These are phyloP conservation scores for Vanessa atalanta DNA, from an alignment of 1,140 invertebrate species.

Conservation along the genomic window DNA sequence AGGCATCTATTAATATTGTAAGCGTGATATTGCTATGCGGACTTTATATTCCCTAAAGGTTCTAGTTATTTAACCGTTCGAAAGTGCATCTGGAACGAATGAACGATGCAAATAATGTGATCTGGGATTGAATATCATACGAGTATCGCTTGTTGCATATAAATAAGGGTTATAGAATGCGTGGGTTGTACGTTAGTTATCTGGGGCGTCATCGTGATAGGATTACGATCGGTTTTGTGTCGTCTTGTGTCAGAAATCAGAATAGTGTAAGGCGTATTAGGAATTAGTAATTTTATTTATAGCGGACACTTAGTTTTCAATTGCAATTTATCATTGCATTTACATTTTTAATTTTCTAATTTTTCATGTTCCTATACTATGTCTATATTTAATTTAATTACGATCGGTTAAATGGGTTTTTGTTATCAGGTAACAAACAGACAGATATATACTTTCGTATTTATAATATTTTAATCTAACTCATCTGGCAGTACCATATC, in stretches of 20 bases:
- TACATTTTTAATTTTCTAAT: not conserved
- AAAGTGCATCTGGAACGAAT: constrained; percentile 38
- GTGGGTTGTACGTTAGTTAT: constrained; percentile 22
- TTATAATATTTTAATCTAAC: too few relatives aligned
- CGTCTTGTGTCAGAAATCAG: constrained; percentile 12
- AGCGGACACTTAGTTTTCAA: not conserved
- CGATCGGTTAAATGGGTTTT: too few relatives aligned
- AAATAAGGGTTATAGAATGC: constrained; percentile 30
- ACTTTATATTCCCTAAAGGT: constrained; percentile 42
- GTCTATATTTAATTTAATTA: too few relatives aligned
- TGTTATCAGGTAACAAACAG: too few relatives aligned
- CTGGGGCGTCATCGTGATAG: constrained; percentile 16
- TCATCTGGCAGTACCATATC: too few relatives aligned
- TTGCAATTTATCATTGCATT: not conserved
- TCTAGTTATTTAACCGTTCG: constrained; percentile 44
- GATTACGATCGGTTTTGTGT: constrained; percentile 29
- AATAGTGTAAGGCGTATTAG: not conserved
- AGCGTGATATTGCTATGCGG: constrained; percentile 35
- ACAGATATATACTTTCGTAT: too few relatives aligned
- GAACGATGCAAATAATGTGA: constrained; percentile 35
- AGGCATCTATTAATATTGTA: constrained; percentile 42
- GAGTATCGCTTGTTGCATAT: constrained; percentile 21
- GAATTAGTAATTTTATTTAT: constrained; percentile 5
- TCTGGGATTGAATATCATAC: constrained; percentile 33
- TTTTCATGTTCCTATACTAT: too few relatives aligned